Evolutionary conservation across 1,140 invertebrate genomes (phyloP).

Genomic region (Leptoteleia sp.): DNA sequence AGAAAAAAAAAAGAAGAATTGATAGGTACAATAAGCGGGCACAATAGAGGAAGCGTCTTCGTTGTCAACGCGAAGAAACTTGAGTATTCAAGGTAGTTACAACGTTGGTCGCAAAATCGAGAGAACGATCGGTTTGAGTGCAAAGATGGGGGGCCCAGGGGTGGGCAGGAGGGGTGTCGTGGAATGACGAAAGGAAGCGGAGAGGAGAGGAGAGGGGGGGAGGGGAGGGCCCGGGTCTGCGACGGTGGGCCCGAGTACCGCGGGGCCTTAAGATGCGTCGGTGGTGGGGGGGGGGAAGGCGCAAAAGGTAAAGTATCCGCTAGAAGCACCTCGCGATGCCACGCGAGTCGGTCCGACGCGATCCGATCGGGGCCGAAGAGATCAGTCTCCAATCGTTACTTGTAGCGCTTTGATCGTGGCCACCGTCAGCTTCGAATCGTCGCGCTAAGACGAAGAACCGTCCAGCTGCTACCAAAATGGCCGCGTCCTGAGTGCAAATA

Average conservation of each 20-base stretch:
- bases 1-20: too few relatives aligned
- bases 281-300: conserved; percentile 65
- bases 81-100: conserved; percentile 32
- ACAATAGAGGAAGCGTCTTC: conserved; percentile 42
- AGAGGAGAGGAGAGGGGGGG: too few relatives aligned
- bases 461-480: conserved; percentile 74
- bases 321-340: conserved; percentile 69
- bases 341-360: conserved; percentile 62
- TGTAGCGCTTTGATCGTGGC: conserved; percentile 58
- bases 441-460: conserved; percentile 38
- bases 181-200: conserved; percentile 38
- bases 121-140: conserved; percentile 2
- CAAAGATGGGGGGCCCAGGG: neutral
- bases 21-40: too few relatives aligned
- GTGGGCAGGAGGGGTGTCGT: neutral
- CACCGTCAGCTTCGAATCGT: conserved; percentile 48
- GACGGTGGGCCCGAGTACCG: conserved; percentile 61
- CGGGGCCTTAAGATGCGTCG: conserved; percentile 49
- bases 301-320: conserved; percentile 68
- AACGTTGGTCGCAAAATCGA: conserved; percentile 39
- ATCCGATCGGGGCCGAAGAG: conserved; percentile 61
- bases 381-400: conserved; percentile 61
- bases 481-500: conserved; percentile 68
- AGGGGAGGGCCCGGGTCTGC: too few relatives aligned
- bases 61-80: conserved; percentile 29